A percentile compares a stretch with the other conserved stretches of the same genome.
Evolutionary conservation across 2,888 invertebrate genomes (phyloP).

Genomic region (Cephus sareptanus): DNA sequence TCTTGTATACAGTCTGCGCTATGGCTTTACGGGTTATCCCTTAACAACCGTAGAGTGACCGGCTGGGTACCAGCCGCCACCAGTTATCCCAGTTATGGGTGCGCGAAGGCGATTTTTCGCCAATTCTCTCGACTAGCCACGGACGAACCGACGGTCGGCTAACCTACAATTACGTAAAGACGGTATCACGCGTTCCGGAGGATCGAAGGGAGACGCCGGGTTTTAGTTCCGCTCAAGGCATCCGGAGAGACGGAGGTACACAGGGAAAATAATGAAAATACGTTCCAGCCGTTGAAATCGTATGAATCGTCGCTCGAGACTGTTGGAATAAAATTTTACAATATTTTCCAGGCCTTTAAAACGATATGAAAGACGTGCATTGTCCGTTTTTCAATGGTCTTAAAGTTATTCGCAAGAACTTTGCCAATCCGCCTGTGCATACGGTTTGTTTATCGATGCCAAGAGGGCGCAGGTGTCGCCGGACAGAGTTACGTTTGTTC

Average conservation of each 20-base stretch:
- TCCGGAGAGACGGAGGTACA: not conserved
- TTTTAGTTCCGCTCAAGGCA: not conserved
- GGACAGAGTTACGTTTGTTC: not conserved
- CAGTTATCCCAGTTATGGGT: not conserved
- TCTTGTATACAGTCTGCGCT: not conserved
- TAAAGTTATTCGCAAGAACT: not conserved
- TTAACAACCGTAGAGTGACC: not conserved
- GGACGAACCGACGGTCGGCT: conserved; percentile 42
- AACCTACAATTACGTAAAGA: conserved; percentile 64
- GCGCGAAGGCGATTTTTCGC: conserved; percentile 44
- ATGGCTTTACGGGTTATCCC: not conserved
- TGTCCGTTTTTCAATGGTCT: not conserved
- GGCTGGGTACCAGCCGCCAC: not conserved
- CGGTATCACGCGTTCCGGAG: conserved; percentile 15
- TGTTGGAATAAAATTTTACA: not conserved
- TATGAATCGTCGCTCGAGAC: not conserved
- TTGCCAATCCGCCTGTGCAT: not conserved
- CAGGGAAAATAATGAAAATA: not conserved
- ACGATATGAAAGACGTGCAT: not conserved
- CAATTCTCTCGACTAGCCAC: conserved; percentile 31
- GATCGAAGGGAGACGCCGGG: not conserved
- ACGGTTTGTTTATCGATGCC: not conserved
- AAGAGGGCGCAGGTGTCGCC: not conserved
- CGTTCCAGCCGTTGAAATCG: not conserved
- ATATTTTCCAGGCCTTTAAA: not conserved